Conservation (phyloP, 92 coral and sea anemone species). For the Phenganax stokvisi region DNA sequence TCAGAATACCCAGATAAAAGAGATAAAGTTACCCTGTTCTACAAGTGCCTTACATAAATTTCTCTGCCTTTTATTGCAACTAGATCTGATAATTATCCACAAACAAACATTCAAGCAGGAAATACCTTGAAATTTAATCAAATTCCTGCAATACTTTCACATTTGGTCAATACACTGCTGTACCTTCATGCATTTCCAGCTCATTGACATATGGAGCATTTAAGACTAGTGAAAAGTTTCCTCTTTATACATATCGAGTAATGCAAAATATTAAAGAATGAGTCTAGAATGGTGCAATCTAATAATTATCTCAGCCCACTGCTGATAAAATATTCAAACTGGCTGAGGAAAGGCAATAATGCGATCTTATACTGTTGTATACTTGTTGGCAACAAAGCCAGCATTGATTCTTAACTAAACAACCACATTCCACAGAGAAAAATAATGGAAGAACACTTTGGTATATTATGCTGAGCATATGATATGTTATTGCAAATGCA, state of each 20-base stretch:
- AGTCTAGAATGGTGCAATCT: not conserved
- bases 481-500: not conserved
- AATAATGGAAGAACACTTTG: not conserved
- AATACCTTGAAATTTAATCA: not conserved
- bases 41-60: not conserved
- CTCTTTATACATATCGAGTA: not conserved
- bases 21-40: no score
- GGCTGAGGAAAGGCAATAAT: not conserved
- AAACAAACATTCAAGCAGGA: slow-evolving; percentile 8
- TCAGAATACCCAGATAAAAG: no score
- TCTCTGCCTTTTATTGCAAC: slow-evolving; percentile 1
- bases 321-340: slow-evolving; percentile 7
- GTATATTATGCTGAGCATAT: not conserved
- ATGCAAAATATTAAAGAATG: not conserved
- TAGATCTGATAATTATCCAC: slow-evolving; percentile 2
- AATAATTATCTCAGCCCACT: slow-evolving; percentile 5
- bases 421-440: slow-evolving; percentile 7
- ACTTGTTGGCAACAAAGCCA: slow-evolving; percentile 4
- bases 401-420: slow-evolving; percentile 25
- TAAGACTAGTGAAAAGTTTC: not conserved
- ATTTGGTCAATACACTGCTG: not conserved
- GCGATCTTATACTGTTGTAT: slow-evolving; percentile 5
- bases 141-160: slow-evolving; percentile 3
- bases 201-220: not conserved
- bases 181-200: not conserved